These are phyloP conservation scores for Paedocypris micromegethes DNA, from an alignment of 2,797 vertebrate genomes.

Conservation along the genomic window DNA sequence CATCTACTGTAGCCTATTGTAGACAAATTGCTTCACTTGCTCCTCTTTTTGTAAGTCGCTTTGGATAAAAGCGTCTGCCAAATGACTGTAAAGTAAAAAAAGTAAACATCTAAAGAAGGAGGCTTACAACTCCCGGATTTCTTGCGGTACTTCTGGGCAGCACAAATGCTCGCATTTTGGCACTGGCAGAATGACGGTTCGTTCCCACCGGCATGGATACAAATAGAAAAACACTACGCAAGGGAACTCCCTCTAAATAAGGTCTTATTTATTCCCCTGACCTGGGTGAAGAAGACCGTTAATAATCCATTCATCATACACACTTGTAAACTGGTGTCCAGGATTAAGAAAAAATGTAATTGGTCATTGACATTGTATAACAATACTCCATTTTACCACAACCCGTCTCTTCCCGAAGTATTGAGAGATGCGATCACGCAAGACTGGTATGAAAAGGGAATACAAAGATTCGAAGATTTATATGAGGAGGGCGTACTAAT, in stretches of 20 bases:
- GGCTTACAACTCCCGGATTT: background rate
- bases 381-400: background rate
- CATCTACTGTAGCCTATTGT: no score
- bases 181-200: background rate
- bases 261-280: background rate
- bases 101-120: background rate
- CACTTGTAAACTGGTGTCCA: background rate
- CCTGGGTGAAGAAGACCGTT: background rate
- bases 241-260: background rate
- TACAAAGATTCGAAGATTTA: background rate
- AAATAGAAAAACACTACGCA: background rate
- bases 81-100: no score
- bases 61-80: no score
- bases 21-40: no score
- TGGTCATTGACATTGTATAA: background rate
- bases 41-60: no score
- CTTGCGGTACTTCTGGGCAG: background rate
- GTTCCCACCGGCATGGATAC: background rate
- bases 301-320: background rate
- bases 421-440: constrained; percentile 1
- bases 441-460: background rate
- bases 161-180: background rate
- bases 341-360: background rate
- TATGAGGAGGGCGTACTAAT: background rate
- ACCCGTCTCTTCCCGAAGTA: background rate